A percentile compares a stretch with the other conserved stretches of the same genome.
Evolutionary conservation across 2,113 vertebrate genomes (phyloP).

Genomic region (Lophura nycthemera): DNA sequence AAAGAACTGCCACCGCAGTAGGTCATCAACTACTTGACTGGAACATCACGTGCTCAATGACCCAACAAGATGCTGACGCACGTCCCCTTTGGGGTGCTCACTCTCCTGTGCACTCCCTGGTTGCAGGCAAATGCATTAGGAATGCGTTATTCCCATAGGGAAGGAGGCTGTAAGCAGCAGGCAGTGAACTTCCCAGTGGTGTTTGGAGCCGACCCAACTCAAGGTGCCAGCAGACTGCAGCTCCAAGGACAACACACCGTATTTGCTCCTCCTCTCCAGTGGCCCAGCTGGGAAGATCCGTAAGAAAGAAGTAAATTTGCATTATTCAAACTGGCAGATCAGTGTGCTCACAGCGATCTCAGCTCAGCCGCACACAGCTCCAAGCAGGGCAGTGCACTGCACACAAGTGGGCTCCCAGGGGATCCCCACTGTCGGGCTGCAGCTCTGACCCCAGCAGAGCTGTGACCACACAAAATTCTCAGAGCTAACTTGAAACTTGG

Average conservation of each 20-base stretch:
- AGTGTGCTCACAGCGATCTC: not conserved
- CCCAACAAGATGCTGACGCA: not conserved
- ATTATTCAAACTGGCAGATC: not conserved
- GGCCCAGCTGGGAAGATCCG: not conserved
- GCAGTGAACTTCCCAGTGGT: not conserved
- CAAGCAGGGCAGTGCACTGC: fast-evolving
- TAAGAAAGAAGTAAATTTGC: not conserved
- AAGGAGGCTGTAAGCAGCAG: not conserved
- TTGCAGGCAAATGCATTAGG: not conserved
- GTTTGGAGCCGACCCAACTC: not conserved
- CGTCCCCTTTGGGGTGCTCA: not conserved
- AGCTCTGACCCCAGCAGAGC: too few relatives aligned
- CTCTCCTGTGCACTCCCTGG: not conserved
- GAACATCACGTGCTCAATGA: not conserved
- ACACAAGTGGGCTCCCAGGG: fast-evolving
- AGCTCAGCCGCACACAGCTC: not conserved
- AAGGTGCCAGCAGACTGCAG: not conserved
- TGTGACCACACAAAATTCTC: too few relatives aligned
- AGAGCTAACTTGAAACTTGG: too few relatives aligned
- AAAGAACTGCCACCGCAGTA: not conserved
- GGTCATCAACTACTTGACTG: not conserved
- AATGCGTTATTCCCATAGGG: not conserved
- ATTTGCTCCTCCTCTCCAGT: not conserved
- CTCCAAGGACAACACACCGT: not conserved
- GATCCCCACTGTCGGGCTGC: not conserved